Percentiles rank a stretch among this genome's conserved stretches.
These are phyloP conservation scores for Microctenopoma stevenorrisi DNA, from an alignment of 2,797 vertebrate species.

Conservation along the genomic window DNA sequence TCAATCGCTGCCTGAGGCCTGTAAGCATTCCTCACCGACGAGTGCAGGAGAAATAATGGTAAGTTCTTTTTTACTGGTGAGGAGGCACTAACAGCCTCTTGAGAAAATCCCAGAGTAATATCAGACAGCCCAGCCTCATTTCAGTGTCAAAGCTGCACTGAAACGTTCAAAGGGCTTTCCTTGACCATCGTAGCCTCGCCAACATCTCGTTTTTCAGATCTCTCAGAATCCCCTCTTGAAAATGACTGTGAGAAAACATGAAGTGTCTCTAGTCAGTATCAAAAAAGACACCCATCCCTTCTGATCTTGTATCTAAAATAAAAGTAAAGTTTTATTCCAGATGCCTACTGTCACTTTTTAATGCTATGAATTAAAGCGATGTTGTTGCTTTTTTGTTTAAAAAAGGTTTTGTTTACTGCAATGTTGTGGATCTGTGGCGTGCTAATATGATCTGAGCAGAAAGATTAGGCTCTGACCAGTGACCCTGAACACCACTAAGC, in stretches of 20 bases:
- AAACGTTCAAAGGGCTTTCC: slow-evolving; percentile 53
- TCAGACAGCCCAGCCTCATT: slow-evolving; percentile 59
- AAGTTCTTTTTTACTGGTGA: slow-evolving; percentile 60
- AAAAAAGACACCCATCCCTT: slow-evolving; percentile 43
- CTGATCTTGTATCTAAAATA: slow-evolving; percentile 11
- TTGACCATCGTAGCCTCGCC: slow-evolving; percentile 22
- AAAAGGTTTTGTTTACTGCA: slow-evolving; percentile 67
- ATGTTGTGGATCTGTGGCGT: slow-evolving; percentile 42
- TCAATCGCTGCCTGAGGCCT: slow-evolving; percentile 76
- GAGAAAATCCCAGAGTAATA: slow-evolving; percentile 74
- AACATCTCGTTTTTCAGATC: slow-evolving; percentile 35
- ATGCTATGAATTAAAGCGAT: slow-evolving; percentile 61
- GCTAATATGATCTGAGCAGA: slow-evolving; percentile 69
- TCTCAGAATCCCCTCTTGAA: slow-evolving; percentile 17
- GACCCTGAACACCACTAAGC: slow-evolving; percentile 77
- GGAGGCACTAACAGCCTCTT: slow-evolving; percentile 78
- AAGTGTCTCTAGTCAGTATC: slow-evolving; percentile 29
- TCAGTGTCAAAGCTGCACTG: slow-evolving; percentile 44
- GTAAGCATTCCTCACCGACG: slow-evolving; percentile 76
- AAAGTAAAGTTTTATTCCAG: slow-evolving; percentile 32
- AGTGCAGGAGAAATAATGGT: slow-evolving; percentile 80
- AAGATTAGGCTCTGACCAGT: slow-evolving; percentile 72
- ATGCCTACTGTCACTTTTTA: slow-evolving; percentile 54
- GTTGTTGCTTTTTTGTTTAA: slow-evolving; percentile 43
- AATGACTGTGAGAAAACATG: slow-evolving; percentile 13